Percentiles rank a stretch among this genome's conserved stretches.
Conservation (phyloP, 53 echinoderm and acorn worm genomes). For the Echinometra lucunter region DNA sequence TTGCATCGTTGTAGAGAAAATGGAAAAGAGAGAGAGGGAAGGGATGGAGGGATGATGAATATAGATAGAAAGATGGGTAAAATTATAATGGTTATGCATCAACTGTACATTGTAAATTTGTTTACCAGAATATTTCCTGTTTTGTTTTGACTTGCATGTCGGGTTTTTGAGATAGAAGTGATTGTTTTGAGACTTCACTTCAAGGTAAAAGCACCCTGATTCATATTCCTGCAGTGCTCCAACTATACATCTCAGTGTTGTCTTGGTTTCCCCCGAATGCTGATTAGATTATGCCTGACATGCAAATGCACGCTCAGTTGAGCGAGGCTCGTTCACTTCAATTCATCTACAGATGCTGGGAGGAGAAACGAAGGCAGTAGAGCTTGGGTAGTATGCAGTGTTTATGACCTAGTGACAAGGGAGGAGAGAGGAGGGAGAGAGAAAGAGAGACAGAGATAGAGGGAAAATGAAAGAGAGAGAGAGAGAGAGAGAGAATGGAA, state of each 20-base stretch:
- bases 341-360: constrained; percentile 44
- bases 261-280: constrained; percentile 14
- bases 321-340: constrained; percentile 56
- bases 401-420: constrained; percentile 25
- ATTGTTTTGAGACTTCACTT: background rate
- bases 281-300: constrained; percentile 61
- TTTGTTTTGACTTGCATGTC: background rate
- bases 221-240: constrained; percentile 7
- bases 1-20: background rate
- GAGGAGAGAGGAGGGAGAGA: background rate
- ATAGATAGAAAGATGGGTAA: constrained; percentile 24
- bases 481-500: background rate
- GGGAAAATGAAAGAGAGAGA: background rate
- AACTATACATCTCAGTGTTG: background rate
- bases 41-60: background rate
- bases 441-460: background rate
- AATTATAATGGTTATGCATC: background rate
- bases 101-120: background rate
- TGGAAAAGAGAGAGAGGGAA: background rate
- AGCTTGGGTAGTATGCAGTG: constrained; percentile 35
- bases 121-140: background rate
- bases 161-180: background rate
- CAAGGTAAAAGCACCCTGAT: background rate
- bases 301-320: constrained; percentile 54
- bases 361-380: background rate